Evolutionary conservation across 1,140 invertebrate genomes (phyloP), one percentile per base, ranked within the genome.

Genomic region (Acromyrmex echinatior): DNA sequence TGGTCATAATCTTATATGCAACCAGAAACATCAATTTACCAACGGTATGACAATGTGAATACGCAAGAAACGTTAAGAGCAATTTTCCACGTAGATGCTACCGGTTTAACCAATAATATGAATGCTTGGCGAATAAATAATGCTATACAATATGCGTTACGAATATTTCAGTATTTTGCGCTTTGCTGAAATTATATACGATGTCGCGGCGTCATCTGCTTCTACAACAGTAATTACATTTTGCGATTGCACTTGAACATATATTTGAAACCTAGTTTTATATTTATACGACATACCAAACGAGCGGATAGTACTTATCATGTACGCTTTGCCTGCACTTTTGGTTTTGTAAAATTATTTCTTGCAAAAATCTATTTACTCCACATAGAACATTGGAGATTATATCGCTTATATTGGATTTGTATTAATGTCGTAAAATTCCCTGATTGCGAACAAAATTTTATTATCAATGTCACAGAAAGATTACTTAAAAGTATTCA

Each of bases 51-150:
- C 86, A 77, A 82, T 60, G 80, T 28, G 62, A 45, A 74, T 45
- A 53, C 62, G 68, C 79, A 85, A 90, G 79, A 90, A 90, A 85
- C 65, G 62, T 85, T 77, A 79, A 70, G 78, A 74, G 49, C 16
- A 79, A 90, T 87, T 90, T 56, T 60, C 71, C 45, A 53, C 39
- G 49, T 28, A 82, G 79, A 78, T 62, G 45, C 28, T 66, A 58
- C 25, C n/a, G 31, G 28, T 71, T 53, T 70, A 58, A 60, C 35
- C 35, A 49, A 35, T 53, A 80, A 87, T 89, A 80, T 53, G 18
- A 77, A 62, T 79, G 62, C 71, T 66, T 49, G n/a, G 35, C 88
- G 79, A 79, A 85, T 87, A 90, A 90, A 90, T 87, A 79, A 84
- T 87, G 73, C 80, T 82, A 65, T 53, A 76, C 71, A 45, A 12